Evolutionary conservation across 2,888 invertebrate genomes (phyloP).

Genomic region (Lithophane ornitopus): DNA sequence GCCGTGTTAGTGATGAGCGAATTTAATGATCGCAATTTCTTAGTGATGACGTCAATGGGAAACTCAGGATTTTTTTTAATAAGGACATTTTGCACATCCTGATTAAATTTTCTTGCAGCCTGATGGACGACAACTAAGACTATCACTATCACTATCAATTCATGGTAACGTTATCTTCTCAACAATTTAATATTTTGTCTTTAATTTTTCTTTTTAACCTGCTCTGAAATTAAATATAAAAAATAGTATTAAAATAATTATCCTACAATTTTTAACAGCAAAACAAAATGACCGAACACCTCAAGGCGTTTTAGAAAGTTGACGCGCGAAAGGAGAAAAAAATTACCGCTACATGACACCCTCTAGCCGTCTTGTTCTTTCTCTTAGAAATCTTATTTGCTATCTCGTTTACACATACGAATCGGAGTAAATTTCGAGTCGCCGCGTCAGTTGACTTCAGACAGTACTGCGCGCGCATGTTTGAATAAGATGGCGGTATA

Average conservation of each 20-base stretch:
- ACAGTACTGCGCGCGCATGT: constrained; percentile 79
- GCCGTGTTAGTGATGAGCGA: constrained; percentile 70
- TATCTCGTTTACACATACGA: constrained; percentile 77
- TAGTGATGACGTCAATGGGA: constrained; percentile 57
- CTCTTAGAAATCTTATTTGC: constrained; percentile 61
- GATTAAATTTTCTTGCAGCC: not conserved
- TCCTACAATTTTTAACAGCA: constrained; percentile 65
- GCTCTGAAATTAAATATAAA: not conserved
- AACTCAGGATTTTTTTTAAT: not conserved
- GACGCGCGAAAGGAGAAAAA: constrained; percentile 89
- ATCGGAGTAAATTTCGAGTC: constrained; percentile 75
- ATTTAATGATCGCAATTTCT: constrained; percentile 66
- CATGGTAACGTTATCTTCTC: not conserved
- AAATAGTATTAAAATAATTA: not conserved
- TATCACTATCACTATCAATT: not conserved
- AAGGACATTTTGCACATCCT: fast-evolving
- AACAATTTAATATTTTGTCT: too few relatives aligned
- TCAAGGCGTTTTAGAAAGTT: constrained; percentile 88
- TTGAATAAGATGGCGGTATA: constrained; percentile 73
- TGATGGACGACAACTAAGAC: not conserved
- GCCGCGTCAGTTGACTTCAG: constrained; percentile 80
- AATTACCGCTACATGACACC: constrained; percentile 88
- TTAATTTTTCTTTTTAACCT: not conserved
- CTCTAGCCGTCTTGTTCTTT: constrained; percentile 78
- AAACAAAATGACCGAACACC: constrained; percentile 78